These are phyloP conservation scores for Sarcophaga carnaria DNA, from an alignment of 2,888 invertebrate species.

Conservation along the genomic window DNA sequence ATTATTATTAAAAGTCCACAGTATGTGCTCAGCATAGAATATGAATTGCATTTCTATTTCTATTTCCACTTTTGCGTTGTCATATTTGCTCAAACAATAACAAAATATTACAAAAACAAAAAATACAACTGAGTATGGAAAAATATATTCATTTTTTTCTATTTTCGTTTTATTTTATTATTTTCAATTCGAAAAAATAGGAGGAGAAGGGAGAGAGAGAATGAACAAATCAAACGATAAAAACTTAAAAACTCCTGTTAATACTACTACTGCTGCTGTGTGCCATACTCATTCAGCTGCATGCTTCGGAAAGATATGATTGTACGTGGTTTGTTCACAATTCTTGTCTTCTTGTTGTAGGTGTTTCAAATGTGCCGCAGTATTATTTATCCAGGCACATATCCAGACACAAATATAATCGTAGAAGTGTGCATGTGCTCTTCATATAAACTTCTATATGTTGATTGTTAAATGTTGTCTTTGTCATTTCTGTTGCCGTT, in stretches of 20 bases:
- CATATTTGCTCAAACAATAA: constrained; percentile 43
- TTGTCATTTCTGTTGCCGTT: too few relatives aligned
- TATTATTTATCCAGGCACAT: constrained; percentile 4
- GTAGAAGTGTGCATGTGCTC: background rate
- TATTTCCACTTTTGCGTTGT: constrained; percentile 25
- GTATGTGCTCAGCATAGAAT: constrained; percentile 56
- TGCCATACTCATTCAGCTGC: constrained; percentile 13
- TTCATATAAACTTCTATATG: too few relatives aligned
- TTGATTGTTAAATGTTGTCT: too few relatives aligned
- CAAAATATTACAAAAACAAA: constrained; percentile 10
- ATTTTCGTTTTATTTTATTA: too few relatives aligned
- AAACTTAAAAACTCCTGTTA: constrained; percentile 17
- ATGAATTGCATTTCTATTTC: constrained; percentile 57
- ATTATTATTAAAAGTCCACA: constrained; percentile 53
- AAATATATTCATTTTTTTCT: background rate
- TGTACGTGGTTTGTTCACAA: constrained; percentile 37
- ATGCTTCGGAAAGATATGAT: constrained; percentile 7
- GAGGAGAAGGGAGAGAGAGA: too few relatives aligned
- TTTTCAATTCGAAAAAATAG: too few relatives aligned
- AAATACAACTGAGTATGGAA: background rate
- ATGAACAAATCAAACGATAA: background rate
- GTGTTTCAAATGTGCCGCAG: constrained; percentile 45
- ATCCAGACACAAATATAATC: background rate
- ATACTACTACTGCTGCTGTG: constrained; percentile 20
- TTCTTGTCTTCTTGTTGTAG: constrained; percentile 12